Conservation (phyloP, 35 echinoderm and acorn worm species). For the Apostichopus japonicus region DNA sequence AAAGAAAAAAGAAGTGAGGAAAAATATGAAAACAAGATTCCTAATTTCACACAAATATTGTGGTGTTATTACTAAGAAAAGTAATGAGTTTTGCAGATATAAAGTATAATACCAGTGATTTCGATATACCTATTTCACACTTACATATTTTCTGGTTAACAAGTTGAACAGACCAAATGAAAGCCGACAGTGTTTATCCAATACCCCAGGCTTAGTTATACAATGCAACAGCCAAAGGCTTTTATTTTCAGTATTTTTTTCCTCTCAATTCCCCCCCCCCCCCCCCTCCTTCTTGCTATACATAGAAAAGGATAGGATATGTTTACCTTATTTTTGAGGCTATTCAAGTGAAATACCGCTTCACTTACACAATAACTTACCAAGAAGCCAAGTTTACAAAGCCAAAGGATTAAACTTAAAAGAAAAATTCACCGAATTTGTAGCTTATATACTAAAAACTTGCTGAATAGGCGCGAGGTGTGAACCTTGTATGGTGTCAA, state of each 20-base stretch:
- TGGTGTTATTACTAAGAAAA: background rate
- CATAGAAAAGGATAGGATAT: background rate
- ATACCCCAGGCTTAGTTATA: background rate
- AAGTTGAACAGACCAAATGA: background rate
- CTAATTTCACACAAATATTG: background rate
- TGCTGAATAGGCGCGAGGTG: no score
- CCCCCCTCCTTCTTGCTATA: background rate
- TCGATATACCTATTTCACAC: background rate
- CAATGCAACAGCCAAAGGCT: background rate
- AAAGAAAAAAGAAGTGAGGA: background rate
- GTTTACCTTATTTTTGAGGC: background rate
- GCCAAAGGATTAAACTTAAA: no score
- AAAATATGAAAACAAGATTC: background rate
- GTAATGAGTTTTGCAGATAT: background rate
- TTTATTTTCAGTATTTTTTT: no score
- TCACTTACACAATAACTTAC: background rate
- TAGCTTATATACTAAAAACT: no score
- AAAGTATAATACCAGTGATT: background rate
- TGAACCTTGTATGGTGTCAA: no score
- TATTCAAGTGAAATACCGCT: background rate
- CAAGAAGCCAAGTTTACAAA: no score
- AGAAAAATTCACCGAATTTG: no score
- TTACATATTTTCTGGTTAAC: background rate
- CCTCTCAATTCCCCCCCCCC: no score
- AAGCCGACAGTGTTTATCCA: background rate